Evolutionary conservation across 2,113 vertebrate species (phyloP).

Genomic region (Hemichromis elongatus): DNA sequence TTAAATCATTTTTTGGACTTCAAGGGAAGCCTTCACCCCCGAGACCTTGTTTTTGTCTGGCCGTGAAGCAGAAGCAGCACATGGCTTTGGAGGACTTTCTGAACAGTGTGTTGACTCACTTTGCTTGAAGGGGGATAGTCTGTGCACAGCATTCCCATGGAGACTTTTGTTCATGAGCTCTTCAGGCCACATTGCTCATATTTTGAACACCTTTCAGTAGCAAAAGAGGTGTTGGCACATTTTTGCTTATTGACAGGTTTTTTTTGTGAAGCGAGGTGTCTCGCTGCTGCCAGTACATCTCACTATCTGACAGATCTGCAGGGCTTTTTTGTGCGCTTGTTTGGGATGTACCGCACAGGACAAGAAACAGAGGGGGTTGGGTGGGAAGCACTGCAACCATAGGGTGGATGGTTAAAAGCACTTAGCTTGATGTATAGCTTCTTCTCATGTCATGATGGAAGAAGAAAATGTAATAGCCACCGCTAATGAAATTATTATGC

Average conservation of each 20-base stretch:
- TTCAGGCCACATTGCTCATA: constrained; percentile 18
- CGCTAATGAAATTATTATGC: constrained; percentile 63
- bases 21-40: background rate
- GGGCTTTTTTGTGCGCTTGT: constrained; percentile 21
- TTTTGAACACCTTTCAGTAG: constrained; percentile 7
- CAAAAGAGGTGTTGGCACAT: background rate
- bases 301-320: constrained; percentile 15
- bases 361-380: background rate
- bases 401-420: constrained; percentile 57
- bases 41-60: constrained; percentile 19
- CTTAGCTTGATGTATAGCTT: constrained; percentile 60
- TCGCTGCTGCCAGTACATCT: constrained; percentile 5
- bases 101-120: constrained; percentile 36
- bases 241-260: constrained; percentile 33
- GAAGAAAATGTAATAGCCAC: constrained; percentile 51
- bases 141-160: constrained; percentile 19
- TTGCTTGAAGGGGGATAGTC: constrained; percentile 43
- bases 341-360: background rate
- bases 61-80: constrained; percentile 13
- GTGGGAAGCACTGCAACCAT: background rate
- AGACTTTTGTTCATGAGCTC: constrained; percentile 10
- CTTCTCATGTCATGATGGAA: constrained; percentile 42
- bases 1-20: background rate
- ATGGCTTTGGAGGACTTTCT: constrained; percentile 10
- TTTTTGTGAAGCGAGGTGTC: constrained; percentile 1